Percentiles rank a stretch among this genome's conserved stretches.
phyloP scores from a whole-genome alignment of 1,140 invertebrate genomes.

The Zaprionus davidi region DNA sequence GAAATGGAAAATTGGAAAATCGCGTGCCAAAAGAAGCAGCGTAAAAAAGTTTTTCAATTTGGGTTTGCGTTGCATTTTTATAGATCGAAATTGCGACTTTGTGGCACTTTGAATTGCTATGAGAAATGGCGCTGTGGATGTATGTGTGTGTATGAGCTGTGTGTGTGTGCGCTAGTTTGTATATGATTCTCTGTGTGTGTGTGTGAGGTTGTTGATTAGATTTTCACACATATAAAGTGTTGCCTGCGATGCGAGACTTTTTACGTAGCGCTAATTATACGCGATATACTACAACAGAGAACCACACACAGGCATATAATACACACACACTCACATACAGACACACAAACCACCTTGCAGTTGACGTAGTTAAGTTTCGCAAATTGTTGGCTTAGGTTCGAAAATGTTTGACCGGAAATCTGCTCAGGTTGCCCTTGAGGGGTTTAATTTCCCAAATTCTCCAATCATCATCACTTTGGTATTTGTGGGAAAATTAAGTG shows the following conservation, averaged over 20 bases:
- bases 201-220: conserved; percentile 47
- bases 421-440: background rate
- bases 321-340: background rate
- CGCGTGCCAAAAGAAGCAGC: conserved; percentile 12
- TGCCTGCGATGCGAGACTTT: conserved; percentile 32
- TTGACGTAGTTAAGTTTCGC: background rate
- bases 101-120: conserved; percentile 27
- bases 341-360: background rate
- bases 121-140: background rate
- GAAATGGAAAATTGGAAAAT: conserved; percentile 16
- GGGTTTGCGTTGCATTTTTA: conserved; percentile 22
- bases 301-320: background rate
- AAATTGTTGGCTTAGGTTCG: conserved; percentile 43
- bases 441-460: background rate
- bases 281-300: background rate
- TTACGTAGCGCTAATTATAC: conserved; percentile 63
- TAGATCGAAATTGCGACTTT: conserved; percentile 35
- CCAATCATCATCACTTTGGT: conserved; percentile 32
- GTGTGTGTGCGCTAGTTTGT: conserved; percentile 9
- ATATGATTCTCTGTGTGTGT: conserved; percentile 7
- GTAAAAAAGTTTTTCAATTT: conserved; percentile 45
- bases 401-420: conserved; percentile 17
- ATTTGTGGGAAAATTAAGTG: conserved; percentile 6
- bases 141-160: conserved; percentile 16
- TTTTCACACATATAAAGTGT: conserved; percentile 63